Percentiles rank a stretch among this genome's conserved stretches.
Conservation (phyloP, 2,113 vertebrate species). For the Tetrax tetrax region DNA sequence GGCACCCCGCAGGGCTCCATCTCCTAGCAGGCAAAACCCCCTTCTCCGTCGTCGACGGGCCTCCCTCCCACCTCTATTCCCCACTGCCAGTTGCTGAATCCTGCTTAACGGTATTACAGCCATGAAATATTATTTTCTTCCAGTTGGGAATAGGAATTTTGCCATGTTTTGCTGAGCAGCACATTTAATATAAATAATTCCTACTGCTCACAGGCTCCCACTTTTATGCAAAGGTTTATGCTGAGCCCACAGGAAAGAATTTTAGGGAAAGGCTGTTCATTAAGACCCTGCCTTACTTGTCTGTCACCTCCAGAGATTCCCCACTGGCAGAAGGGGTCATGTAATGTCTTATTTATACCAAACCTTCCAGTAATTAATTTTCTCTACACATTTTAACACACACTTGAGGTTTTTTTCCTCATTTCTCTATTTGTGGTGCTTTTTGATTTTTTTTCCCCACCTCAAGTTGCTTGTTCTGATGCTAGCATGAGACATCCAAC, state of each 20-base stretch:
- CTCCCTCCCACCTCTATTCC: neutral
- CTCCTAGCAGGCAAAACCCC: neutral
- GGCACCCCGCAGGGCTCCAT: neutral
- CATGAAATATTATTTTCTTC: constrained; percentile 58
- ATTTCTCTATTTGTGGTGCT: constrained; percentile 34
- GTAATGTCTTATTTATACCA: constrained; percentile 50
- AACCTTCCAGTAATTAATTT: constrained; percentile 44
- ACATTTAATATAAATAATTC: constrained; percentile 59
- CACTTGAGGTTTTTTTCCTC: neutral
- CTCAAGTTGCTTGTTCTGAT: constrained; percentile 65
- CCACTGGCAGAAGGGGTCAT: constrained; percentile 29
- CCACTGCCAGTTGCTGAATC: neutral
- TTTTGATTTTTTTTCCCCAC: constrained; percentile 26
- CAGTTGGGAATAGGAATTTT: constrained; percentile 52
- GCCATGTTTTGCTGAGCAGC: constrained; percentile 52
- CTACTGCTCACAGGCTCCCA: constrained; percentile 10
- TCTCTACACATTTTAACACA: constrained; percentile 18
- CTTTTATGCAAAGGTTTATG: constrained; percentile 38
- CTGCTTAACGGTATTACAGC: neutral
- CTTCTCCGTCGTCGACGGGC: rapidly evolving
- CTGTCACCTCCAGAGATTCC: constrained; percentile 38
- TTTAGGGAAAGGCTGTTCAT: constrained; percentile 47
- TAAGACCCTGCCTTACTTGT: constrained; percentile 17
- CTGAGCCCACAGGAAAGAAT: constrained; percentile 36
- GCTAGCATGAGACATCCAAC: constrained; percentile 74